These are phyloP conservation scores for Crypturellus undulatus DNA, from an alignment of 2,113 vertebrate species.

Conservation along the genomic window DNA sequence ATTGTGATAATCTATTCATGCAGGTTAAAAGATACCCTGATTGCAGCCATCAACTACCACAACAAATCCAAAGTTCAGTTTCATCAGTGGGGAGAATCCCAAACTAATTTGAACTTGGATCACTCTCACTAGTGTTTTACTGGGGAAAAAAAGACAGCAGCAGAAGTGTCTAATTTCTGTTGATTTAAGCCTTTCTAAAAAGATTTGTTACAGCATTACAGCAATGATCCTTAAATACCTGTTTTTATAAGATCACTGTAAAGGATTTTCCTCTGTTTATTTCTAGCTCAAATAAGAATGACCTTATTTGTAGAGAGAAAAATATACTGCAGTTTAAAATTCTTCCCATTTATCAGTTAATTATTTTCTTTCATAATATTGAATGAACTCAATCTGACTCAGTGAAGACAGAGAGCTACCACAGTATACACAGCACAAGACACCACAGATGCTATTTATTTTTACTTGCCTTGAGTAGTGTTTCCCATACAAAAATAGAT, in stretches of 20 bases:
- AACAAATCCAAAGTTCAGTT: neutral
- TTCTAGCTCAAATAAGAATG: slow-evolving; percentile 50
- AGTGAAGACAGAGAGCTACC: neutral
- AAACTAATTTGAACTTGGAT: neutral
- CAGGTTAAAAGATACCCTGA: neutral
- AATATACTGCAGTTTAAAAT: slow-evolving; percentile 59
- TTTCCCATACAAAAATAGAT: neutral
- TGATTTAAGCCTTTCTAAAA: neutral
- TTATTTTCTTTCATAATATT: slow-evolving; percentile 66
- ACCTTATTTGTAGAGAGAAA: slow-evolving; percentile 56
- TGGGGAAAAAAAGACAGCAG: neutral
- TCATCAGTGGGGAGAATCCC: neutral
- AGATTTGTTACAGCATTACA: neutral
- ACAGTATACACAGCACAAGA: neutral
- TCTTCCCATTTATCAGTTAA: slow-evolving; percentile 60
- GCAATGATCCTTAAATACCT: neutral
- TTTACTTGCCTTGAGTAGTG: neutral
- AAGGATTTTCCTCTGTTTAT: slow-evolving; percentile 39
- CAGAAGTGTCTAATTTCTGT: neutral
- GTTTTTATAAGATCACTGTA: neutral
- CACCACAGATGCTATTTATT: neutral
- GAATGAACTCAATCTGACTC: slow-evolving; percentile 32
- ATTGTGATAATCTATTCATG: neutral
- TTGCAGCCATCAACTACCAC: neutral
- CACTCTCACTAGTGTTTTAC: neutral